A percentile compares a stretch with the other conserved stretches of the same genome.
phyloP scores from a whole-genome alignment of 1,140 invertebrate genomes.

The Lepidostoma basale region DNA sequence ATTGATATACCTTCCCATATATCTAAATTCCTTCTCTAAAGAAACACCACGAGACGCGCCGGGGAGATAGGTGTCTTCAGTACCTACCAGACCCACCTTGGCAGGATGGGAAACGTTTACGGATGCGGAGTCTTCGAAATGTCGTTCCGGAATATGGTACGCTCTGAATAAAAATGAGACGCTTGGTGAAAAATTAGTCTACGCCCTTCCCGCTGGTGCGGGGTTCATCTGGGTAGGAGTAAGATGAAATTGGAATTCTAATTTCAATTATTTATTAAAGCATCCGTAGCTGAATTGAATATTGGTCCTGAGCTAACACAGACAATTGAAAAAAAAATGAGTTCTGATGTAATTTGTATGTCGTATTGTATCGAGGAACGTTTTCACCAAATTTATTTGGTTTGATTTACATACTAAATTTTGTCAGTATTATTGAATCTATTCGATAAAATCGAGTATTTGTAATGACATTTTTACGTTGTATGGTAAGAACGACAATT shows the following conservation, averaged over 20 bases:
- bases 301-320: not conserved
- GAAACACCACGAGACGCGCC: slow-evolving; percentile 16
- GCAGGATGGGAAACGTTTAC: slow-evolving; percentile 44
- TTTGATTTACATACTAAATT: not conserved
- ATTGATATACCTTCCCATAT: slow-evolving; percentile 22
- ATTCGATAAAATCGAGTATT: too few species aligned
- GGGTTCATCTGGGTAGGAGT: not conserved
- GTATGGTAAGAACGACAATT: too few species aligned
- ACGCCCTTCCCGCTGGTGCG: slow-evolving; percentile 9
- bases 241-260: slow-evolving; percentile 17
- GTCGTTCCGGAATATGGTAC: slow-evolving; percentile 45
- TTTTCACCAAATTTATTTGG: not conserved
- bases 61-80: not conserved
- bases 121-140: slow-evolving; percentile 45
- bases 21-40: slow-evolving; percentile 5
- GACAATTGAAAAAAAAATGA: too few species aligned
- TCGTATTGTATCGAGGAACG: not conserved
- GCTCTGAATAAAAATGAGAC: slow-evolving; percentile 46
- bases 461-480: too few species aligned
- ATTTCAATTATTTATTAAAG: slow-evolving; percentile 19
- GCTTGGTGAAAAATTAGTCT: slow-evolving; percentile 43
- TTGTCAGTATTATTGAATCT: too few species aligned
- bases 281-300: not conserved
- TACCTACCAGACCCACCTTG: not conserved
- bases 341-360: too few species aligned